Evolutionary conservation across 2,888 invertebrate genomes (phyloP), one percentile per base, ranked within the genome.

Genomic region (Eupithecia exiguata): DNA sequence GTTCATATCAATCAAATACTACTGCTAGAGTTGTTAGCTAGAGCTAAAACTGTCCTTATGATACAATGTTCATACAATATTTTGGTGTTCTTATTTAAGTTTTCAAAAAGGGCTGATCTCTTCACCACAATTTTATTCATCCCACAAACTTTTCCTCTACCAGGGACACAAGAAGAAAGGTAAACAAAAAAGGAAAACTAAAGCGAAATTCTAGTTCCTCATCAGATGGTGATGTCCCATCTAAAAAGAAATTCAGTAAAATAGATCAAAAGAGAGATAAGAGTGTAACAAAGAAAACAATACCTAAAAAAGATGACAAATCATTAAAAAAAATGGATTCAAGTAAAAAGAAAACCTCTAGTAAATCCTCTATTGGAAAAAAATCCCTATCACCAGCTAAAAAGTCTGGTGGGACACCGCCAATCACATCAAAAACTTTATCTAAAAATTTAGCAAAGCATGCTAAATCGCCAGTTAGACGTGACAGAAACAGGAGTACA

Each of bases 161-260:
- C 83, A 95, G 95, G 82, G 92, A 91, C 76, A 87, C 92, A 75
- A 94, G 95, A 76, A 93, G 94, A 89, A 95, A 91, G 91, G 89
- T 81, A 76, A 94, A 21, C 58, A 58, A 93, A 79, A 95, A 94
- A 70, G 92, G 94, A 68, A 96, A 95, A 84, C 86, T 94, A 61
- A 95, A 95, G 86, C 91, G 96, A 49, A 95, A 95, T 83, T 95
- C 95, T 0, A 96, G 95, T 83, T 95, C 95, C 21, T 96, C 96
- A 14, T 96, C 97, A 5, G 97, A 96, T 78, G 95, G 95, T 72
- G 96, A 96, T 79, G 92, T 94, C 61, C 92, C 92, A 72, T 81
- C 92, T 40, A 95, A 94, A 85, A 95, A 95, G 83, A 95, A 95
- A 84, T 93, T 95, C 78, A 81, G 91, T 35, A 95, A 94, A 91